Base-by-base conservation (phyloP, 2,113 vertebrate genomes). In the Ophiodon elongatus region DNA sequence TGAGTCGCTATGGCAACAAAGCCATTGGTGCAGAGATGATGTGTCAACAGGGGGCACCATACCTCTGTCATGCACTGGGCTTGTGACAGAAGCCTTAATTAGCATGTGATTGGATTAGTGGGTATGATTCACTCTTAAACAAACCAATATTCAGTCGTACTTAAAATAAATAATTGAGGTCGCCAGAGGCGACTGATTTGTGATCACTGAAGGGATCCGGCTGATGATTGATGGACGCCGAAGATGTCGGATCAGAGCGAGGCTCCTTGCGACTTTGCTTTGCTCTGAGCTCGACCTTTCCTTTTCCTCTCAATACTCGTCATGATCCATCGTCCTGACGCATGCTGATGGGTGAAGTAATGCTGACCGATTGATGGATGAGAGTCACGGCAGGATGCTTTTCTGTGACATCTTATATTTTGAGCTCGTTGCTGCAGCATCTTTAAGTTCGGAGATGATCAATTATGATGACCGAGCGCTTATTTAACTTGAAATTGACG, bases 181-280 rank as follows among this genome's bases (percentile, higher is more conserved):
- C 6, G 62, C 82, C 59, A n/a, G 57, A n/a, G 78, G 59, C 2
- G 77, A 73, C 79, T 52, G 79, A 86, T 85, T 54, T 83, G 69
- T 66, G 77, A 85, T 85, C 35, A 33, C 29, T 64, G 70, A 88
- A 79, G 21, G 85, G 27, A 50, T 76, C 29, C 0, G 29, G 66
- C 21, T 90, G 84, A 93, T 90, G 84, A 93, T 83, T 83, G 89
- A 92, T 93, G 79, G 75, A 41, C 4, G 39, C 59, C 15, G 54
- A 73, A 76, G 73, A 76, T 62, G 88, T 88, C 78, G 78, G 54
- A 69, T 56, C 21, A 2, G 70, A 15, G 13, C 35, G 23, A 23
- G 35, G 56, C 76, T 73, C 80, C 56, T 52, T 47, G 52, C 2
- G 21, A 43, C 63, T 75, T 66, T 13, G 29, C 81, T 59, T 23